Percentiles rank a stretch among this genome's conserved stretches.
phyloP scores from a whole-genome alignment of 2,888 invertebrate species.

The Rhyacophila evoluta region DNA sequence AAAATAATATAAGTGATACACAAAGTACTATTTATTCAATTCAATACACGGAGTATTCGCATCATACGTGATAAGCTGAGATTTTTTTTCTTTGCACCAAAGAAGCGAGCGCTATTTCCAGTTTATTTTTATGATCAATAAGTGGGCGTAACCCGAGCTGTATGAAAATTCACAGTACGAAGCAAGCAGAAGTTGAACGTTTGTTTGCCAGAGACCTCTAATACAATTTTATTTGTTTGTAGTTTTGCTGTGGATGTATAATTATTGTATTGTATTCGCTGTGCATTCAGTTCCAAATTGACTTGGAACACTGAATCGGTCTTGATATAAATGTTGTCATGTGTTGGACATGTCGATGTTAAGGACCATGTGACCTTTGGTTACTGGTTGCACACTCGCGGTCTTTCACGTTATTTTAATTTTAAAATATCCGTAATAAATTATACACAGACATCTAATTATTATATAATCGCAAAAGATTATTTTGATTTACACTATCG shows the following conservation, averaged over 20 bases:
- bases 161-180: not conserved
- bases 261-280: slow-evolving; percentile 57
- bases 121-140: slow-evolving; percentile 24
- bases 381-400: slow-evolving; percentile 55
- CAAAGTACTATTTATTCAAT: no score
- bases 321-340: slow-evolving; percentile 57
- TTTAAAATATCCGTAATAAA: not conserved
- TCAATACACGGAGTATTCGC: no score
- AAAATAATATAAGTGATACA: no score
- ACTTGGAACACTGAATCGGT: slow-evolving; percentile 66
- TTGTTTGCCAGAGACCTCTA: slow-evolving; percentile 41
- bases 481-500: not conserved
- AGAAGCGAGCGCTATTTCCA: not conserved
- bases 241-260: slow-evolving; percentile 54
- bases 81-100: not conserved
- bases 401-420: slow-evolving; percentile 50
- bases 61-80: no score
- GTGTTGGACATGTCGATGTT: slow-evolving; percentile 55
- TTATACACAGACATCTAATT: not conserved
- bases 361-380: slow-evolving; percentile 54
- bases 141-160: slow-evolving; percentile 15
- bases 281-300: slow-evolving; percentile 62
- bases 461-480: not conserved
- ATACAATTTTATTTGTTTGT: slow-evolving; percentile 49
- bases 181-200: slow-evolving; percentile 41